Evolutionary conservation across 1,140 invertebrate species (phyloP).

Genomic region (Aricia agestis): DNA sequence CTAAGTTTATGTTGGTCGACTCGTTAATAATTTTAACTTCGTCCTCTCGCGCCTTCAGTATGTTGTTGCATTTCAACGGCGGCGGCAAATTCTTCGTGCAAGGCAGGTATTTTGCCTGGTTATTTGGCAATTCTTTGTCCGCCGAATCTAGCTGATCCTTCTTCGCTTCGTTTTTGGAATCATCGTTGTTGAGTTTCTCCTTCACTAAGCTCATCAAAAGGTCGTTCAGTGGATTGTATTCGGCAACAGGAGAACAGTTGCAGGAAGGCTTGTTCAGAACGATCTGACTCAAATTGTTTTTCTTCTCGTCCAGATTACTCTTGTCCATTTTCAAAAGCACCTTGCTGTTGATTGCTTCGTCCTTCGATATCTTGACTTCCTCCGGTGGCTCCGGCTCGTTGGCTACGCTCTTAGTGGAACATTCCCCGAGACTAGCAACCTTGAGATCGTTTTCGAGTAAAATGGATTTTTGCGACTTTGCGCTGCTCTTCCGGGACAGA

Average conservation of each 20-base stretch:
- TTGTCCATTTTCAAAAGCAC: conserved; percentile 66
- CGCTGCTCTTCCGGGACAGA: conserved; percentile 69
- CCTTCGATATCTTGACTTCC: conserved; percentile 61
- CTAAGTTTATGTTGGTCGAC: conserved; percentile 58
- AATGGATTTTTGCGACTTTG: conserved; percentile 70
- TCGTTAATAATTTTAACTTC: conserved; percentile 71
- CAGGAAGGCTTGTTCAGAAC: conserved; percentile 65
- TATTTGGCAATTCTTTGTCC: conserved; percentile 80
- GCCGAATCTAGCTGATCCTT: conserved; percentile 76
- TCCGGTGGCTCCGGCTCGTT: conserved; percentile 50
- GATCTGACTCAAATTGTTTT: conserved; percentile 61
- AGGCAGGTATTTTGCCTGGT: conserved; percentile 79
- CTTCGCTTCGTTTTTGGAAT: conserved; percentile 78
- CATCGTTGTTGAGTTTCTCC: conserved; percentile 77
- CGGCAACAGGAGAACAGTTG: conserved; percentile 62
- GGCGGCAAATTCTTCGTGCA: conserved; percentile 85
- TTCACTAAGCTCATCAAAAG: conserved; percentile 71
- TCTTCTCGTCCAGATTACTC: conserved; percentile 53
- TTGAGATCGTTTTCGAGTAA: conserved; percentile 67
- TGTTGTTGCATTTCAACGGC: conserved; percentile 96
- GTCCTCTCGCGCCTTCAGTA: conserved; percentile 86
- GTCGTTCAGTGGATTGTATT: conserved; percentile 73
- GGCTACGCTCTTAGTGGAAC: conserved; percentile 54
- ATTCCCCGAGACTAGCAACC: conserved; percentile 46
- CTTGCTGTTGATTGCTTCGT: conserved; percentile 71